A percentile compares a stretch with the other conserved stretches of the same genome.
Conservation (phyloP, 1,140 invertebrate genomes). For the Drosophila punjabiensis region DNA sequence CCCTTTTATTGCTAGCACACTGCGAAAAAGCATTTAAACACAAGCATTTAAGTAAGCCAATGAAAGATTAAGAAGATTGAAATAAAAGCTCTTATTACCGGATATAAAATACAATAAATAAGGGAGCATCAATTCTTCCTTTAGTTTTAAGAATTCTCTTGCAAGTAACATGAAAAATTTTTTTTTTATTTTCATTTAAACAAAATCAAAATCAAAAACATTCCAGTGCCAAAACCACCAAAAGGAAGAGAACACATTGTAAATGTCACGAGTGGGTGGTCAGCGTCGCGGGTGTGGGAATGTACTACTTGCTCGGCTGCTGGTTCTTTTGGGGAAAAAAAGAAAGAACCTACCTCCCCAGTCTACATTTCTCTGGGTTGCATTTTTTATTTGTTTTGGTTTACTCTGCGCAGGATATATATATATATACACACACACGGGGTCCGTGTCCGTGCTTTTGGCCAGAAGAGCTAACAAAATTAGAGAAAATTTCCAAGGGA, state of each 20-base stretch:
- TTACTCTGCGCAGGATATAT: slow-evolving; percentile 43
- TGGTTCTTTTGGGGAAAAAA: slow-evolving; percentile 28
- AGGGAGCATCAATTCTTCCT: background rate
- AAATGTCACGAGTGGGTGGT: slow-evolving; percentile 55
- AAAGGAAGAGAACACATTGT: slow-evolving; percentile 59
- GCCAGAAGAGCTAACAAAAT: slow-evolving; percentile 33
- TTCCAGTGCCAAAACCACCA: slow-evolving; percentile 22
- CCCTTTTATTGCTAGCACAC: background rate
- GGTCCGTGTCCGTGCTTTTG: background rate
- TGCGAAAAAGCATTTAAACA: background rate
- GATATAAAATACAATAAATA: no score
- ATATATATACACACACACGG: slow-evolving; percentile 1
- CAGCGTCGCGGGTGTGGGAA: slow-evolving; percentile 4
- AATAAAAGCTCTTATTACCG: background rate
- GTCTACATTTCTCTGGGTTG: slow-evolving; percentile 56
- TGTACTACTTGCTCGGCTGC: slow-evolving; percentile 5
- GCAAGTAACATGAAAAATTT: no score
- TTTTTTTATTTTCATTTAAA: no score
- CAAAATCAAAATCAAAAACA: background rate
- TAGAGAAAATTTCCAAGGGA: slow-evolving; percentile 50
- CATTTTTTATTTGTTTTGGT: slow-evolving; percentile 69
- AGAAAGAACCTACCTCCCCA: slow-evolving; percentile 17
- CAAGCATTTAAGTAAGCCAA: background rate
- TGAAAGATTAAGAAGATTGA: background rate
- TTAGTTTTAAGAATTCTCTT: background rate